Evolutionary conservation across 2,888 invertebrate genomes (phyloP).

Genomic region (Nomada fucata): DNA sequence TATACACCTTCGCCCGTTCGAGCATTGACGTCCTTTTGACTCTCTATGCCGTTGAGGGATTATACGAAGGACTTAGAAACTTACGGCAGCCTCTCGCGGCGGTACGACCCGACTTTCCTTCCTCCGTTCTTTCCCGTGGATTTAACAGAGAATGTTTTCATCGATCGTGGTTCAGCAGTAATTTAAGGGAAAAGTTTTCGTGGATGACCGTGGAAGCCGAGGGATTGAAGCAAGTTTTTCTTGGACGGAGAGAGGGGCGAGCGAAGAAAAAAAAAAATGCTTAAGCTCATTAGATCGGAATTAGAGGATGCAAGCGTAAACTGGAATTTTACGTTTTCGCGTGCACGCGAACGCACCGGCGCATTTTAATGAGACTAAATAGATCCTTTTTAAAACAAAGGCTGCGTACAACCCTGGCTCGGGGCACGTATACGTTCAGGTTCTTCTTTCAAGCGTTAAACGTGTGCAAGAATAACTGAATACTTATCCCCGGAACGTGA

Average conservation of each 20-base stretch:
- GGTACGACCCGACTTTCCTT: too few relatives aligned
- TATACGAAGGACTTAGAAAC: neutral
- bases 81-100: neutral
- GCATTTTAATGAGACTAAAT: constrained; percentile 13
- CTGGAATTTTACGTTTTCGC: neutral
- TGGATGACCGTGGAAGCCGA: too few relatives aligned
- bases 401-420: neutral
- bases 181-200: too few relatives aligned
- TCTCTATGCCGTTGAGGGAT: neutral
- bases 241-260: neutral
- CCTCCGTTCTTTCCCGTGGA: too few relatives aligned
- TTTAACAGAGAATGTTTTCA: too few relatives aligned
- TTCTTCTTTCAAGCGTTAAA: neutral
- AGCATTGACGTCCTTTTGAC: constrained; percentile 33
- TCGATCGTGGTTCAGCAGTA: too few relatives aligned
- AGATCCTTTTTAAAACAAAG: constrained; percentile 17
- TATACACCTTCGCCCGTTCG: constrained; percentile 46
- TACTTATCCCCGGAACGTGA: neutral
- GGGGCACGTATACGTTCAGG: neutral
- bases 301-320: neutral
- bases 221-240: neutral
- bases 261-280: neutral
- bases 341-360: neutral
- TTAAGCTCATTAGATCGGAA: constrained; percentile 13
- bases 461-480: neutral